phyloP scores from a whole-genome alignment of 2,888 invertebrate genomes.

The Lysandra coridon region DNA sequence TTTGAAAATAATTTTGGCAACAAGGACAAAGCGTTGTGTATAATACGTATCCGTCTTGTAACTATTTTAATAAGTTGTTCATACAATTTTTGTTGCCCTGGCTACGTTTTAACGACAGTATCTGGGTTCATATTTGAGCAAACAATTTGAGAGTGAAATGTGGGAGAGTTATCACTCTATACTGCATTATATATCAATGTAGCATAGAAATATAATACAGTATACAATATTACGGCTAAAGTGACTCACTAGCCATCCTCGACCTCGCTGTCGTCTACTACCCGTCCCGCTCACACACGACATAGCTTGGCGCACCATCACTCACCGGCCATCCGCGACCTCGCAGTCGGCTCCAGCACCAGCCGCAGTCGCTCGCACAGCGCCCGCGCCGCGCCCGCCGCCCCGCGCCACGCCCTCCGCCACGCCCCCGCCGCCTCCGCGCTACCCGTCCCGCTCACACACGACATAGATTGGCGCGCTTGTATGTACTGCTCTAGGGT shows the following conservation, averaged over 20 bases:
- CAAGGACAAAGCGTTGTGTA: too few relatives aligned
- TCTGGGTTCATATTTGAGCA: too few relatives aligned
- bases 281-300: constrained; percentile 47
- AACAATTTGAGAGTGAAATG: too few relatives aligned
- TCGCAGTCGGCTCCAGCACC: constrained; percentile 96
- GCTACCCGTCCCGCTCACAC: constrained; percentile 45
- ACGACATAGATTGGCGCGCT: constrained; percentile 52
- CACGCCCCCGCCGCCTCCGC: constrained; percentile 76
- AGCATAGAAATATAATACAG: too few relatives aligned
- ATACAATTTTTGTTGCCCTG: too few relatives aligned
- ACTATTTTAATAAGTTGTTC: too few relatives aligned
- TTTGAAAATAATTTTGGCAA: too few relatives aligned
- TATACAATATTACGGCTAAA: too few relatives aligned
- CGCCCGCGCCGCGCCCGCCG: constrained; percentile 64
- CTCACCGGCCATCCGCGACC: constrained; percentile 87
- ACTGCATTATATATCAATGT: too few relatives aligned
- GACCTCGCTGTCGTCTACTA: constrained; percentile 89
- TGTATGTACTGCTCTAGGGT: constrained; percentile 59
- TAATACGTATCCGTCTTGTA: too few relatives aligned
- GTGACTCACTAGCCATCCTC: constrained; percentile 81
- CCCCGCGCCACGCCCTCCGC: constrained; percentile 82
- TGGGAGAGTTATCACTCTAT: too few relatives aligned
- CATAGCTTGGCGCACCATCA: constrained; percentile 48
- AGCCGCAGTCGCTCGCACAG: constrained; percentile 96
- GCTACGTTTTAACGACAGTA: too few relatives aligned